These are phyloP conservation scores for Limnephilus lunatus DNA, from an alignment of 2,888 invertebrate genomes.

Conservation along the genomic window DNA sequence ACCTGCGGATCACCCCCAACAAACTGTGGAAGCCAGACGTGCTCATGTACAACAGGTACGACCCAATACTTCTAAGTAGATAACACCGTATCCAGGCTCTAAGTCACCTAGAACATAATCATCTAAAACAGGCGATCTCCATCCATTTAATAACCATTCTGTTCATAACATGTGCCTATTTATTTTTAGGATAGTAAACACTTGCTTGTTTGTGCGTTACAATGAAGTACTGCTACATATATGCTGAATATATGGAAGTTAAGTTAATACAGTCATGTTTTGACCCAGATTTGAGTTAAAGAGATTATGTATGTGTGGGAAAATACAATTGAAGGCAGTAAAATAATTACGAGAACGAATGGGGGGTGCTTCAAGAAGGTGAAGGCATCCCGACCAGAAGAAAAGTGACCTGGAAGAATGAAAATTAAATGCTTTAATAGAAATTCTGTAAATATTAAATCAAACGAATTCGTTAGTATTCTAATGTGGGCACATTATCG, in stretches of 20 bases:
- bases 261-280: too few species aligned
- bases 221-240: neutral
- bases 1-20: conserved; percentile 95
- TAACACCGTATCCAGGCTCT: neutral
- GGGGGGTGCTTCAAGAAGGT: neutral
- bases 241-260: neutral
- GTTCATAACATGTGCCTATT: too few species aligned
- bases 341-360: neutral
- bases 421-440: too few species aligned
- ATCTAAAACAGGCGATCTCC: too few species aligned
- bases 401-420: too few species aligned
- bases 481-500: neutral
- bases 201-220: neutral
- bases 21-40: conserved; percentile 99
- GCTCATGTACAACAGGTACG: conserved; percentile 99
- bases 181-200: neutral
- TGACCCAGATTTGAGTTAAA: neutral
- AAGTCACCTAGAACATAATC: too few species aligned
- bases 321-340: neutral
- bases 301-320: neutral
- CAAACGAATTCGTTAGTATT: neutral
- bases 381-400: neutral
- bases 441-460: neutral
- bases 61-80: conserved; percentile 40
- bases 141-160: too few species aligned